Base-by-base conservation (phyloP, 2,797 vertebrate genomes). In the Buceros bicornis region DNA sequence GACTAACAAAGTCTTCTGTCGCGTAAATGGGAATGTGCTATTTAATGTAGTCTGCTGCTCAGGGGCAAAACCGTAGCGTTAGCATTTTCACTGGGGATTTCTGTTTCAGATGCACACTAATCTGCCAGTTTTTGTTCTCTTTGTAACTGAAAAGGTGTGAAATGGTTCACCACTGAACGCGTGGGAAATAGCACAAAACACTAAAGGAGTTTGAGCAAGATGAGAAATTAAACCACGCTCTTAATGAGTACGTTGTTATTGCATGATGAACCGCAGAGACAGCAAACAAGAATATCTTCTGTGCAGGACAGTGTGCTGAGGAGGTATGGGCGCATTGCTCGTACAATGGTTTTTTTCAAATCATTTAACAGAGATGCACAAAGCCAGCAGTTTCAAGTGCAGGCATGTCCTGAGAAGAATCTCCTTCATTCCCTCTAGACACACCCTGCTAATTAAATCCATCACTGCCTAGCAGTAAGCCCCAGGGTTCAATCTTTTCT, bases 381-480 rank as follows among this genome's bases (percentile, higher is more conserved):
- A 96, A 82, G 18, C 42, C 79, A 83, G 76, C 80, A 64, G 71
- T 87, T 94, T 94, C 96, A 93, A 96, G 96, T 78, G 78, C 29
- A 82, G 93, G 37, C 96, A 96, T 24, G 90, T 93, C 90, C 81
- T 20, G 45, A 73, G 86, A 93, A 95, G 91, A 96, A 94, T 94
- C 95, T 96, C 86, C 83, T 72, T 65, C 94, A 15, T 94, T 97
- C 95, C 91, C 93, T 85, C 56, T 54, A 80, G 94, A 94, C 96
- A 96, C 96, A 95, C 94, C 96, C 96, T 91, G 78, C 83, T 90
- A 94, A 93, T 94, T 96, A 96, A 97, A 96, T 96, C 90, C 93
- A 90, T 94, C 83, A n/a, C 48, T 88, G 95, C 91, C 94, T 93
- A 53, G 14, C 90, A 84, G 66, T 57, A 89, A 96, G 82, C 96